A percentile compares a stretch with the other conserved stretches of the same genome.
Evolutionary conservation across 1,140 invertebrate species (phyloP).

Genomic region (Doryteuthis pealeii): DNA sequence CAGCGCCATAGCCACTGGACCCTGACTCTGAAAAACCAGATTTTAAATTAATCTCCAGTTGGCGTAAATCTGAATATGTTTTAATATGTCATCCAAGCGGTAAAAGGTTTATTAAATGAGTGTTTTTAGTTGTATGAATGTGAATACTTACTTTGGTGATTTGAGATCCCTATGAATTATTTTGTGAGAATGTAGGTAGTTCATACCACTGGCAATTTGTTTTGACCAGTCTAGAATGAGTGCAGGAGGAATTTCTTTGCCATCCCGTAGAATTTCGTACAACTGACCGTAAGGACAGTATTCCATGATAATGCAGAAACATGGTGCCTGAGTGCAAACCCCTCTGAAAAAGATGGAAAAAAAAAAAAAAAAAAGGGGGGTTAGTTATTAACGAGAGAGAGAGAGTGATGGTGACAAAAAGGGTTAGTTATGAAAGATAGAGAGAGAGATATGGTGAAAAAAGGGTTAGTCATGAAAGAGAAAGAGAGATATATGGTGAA

Average conservation of each 20-base stretch:
- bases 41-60: too few relatives aligned
- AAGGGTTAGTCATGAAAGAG: too few relatives aligned
- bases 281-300: constrained; percentile 94
- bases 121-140: too few relatives aligned
- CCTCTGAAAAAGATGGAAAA: constrained; percentile 68
- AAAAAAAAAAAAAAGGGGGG: constrained; percentile 2
- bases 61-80: too few relatives aligned
- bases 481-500: too few relatives aligned
- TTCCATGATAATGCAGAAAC: constrained; percentile 97
- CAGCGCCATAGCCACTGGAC: too few relatives aligned
- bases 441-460: not conserved
- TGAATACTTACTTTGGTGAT: constrained; percentile 71
- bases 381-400: not conserved
- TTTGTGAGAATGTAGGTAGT: constrained; percentile 92
- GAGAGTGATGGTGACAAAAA: not conserved
- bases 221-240: constrained; percentile 89
- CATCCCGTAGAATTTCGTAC: constrained; percentile 84
- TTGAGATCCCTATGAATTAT: constrained; percentile 94
- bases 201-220: constrained; percentile 95
- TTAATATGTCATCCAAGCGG: too few relatives aligned
- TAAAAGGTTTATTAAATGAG: too few relatives aligned
- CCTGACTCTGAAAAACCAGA: too few relatives aligned
- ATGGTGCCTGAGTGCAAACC: constrained; percentile 89
- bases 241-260: constrained; percentile 77
- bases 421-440: not conserved